Conservation (phyloP, 2,113 vertebrate species). For the Marcusenius ussheri region DNA sequence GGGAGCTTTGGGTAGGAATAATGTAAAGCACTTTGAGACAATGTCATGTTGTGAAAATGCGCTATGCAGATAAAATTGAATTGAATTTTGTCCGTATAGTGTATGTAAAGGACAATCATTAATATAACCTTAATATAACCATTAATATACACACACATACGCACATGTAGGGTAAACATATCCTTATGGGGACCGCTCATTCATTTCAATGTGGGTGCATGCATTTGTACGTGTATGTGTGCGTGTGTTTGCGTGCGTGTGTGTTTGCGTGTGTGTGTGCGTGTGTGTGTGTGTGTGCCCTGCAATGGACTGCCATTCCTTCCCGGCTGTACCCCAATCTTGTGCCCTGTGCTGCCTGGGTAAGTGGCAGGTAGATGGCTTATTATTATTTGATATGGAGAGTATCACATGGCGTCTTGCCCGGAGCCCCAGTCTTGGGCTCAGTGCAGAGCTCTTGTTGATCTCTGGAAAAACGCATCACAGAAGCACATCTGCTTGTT, state of each 20-base stretch:
- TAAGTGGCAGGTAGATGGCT: neutral
- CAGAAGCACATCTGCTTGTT: neutral
- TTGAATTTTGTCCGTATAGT: neutral
- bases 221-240: no score
- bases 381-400: neutral
- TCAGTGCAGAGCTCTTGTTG: neutral
- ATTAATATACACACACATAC: no score
- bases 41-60: no score
- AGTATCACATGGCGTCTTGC: neutral
- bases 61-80: no score
- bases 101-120: neutral
- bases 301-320: neutral
- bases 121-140: no score
- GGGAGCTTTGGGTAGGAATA: neutral
- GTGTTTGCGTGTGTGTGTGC: no score
- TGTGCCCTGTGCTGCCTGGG: neutral
- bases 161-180: no score
- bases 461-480: neutral
- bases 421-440: neutral
- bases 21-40: neutral
- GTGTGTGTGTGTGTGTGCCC: neutral
- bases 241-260: no score
- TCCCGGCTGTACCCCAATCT: neutral
- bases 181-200: no score
- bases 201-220: no score